Base-by-base conservation (phyloP, 2,113 vertebrate genomes). In the Sula dactylatra region DNA sequence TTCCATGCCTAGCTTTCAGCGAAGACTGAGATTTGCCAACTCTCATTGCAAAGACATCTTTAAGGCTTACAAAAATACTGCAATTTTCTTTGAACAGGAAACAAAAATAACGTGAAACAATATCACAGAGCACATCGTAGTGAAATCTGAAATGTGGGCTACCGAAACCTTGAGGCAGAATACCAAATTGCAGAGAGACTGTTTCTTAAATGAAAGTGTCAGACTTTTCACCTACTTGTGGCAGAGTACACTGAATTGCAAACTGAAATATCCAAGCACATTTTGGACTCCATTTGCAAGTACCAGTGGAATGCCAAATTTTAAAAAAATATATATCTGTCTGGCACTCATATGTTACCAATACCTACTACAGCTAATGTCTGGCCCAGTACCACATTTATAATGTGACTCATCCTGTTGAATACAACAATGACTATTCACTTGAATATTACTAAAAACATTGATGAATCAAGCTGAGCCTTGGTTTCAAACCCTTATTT, bases 91-190 rank as follows among this genome's bases (percentile, higher is more conserved):
- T 19, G 0, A 69, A 52, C 18, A 21, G 27, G 36, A 79, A 95
- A 83, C 13, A 88, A 90, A 44, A 38, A n/a, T 73, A 92, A 82
- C 11, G 34, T 71, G 93, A 82, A 95, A 83, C 90, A 97, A 94
- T 71, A 93, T 47, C 36, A 94, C 47, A 81, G 72, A 92, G 13
- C 16, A 72, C 13, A 27, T 8, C 44, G 36, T 58, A 83, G 54
- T 49, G 69, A 76, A 77, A 89, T 12, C 62, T 77, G 80, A 93
- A 88, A 77, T 62, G 31, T 11, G 50, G 62, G 79, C 69, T 90
- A 64, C 50, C 2, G 1, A 94, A 94, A 77, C n/a, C 72, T 80
- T 47, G 45, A 83, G 67, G 54, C 88, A 86, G 29, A 92, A 93
- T 11, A 50, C 40, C 79, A 67, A 85, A 78, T 10, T 66, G 25